Conservation (phyloP, 2,888 invertebrate genomes). For the Galerucella calmariensis region DNA sequence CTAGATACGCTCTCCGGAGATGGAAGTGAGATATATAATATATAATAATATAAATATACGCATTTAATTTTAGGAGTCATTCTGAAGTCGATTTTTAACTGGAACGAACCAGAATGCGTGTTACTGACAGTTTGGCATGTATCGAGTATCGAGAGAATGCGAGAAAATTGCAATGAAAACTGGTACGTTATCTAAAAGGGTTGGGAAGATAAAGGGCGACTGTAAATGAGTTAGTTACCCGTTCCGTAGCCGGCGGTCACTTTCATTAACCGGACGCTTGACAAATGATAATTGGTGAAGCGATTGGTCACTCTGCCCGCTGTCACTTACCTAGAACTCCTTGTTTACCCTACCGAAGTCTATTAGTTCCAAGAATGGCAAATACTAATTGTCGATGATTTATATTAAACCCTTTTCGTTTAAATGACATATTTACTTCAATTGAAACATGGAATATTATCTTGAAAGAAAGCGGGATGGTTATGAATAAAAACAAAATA, state of each 20-base stretch:
- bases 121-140: slow-evolving; percentile 60
- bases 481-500: too few relatives aligned
- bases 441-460: too few relatives aligned
- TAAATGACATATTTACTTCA: slow-evolving; percentile 5
- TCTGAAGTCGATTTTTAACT: slow-evolving; percentile 39
- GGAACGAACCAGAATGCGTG: slow-evolving; percentile 49
- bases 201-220: slow-evolving; percentile 64
- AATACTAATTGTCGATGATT: slow-evolving; percentile 59
- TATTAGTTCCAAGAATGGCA: slow-evolving; percentile 57
- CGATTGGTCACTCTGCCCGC: slow-evolving; percentile 65
- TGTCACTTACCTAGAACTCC: slow-evolving; percentile 63
- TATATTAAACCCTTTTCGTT: slow-evolving; percentile 49
- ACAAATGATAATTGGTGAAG: slow-evolving; percentile 66
- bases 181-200: slow-evolving; percentile 58
- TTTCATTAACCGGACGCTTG: slow-evolving; percentile 66
- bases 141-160: slow-evolving; percentile 43
- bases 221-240: slow-evolving; percentile 63
- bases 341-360: slow-evolving; percentile 58
- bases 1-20: too few relatives aligned
- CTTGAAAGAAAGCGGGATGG: too few relatives aligned
- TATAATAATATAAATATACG: too few relatives aligned
- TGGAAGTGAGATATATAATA: too few relatives aligned
- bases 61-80: slow-evolving; percentile 6
- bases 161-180: slow-evolving; percentile 46
- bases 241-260: slow-evolving; percentile 64